Conservation (phyloP, 2,888 invertebrate genomes). For the Nysson spinosus region DNA sequence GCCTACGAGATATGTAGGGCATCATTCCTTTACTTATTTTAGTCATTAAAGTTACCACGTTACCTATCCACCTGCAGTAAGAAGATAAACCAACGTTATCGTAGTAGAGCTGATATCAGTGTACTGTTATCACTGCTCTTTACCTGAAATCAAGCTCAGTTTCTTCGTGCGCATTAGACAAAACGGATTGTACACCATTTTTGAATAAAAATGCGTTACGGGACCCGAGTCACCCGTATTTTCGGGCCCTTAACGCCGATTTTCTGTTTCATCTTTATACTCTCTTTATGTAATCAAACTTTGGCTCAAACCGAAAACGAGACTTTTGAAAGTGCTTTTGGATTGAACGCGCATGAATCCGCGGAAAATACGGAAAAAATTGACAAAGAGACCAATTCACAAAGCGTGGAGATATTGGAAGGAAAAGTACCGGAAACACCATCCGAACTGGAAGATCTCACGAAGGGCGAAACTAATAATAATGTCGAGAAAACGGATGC, state of each 20-base stretch:
- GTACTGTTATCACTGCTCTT: conserved; percentile 59
- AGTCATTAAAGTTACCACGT: conserved; percentile 41
- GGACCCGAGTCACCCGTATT: conserved; percentile 23
- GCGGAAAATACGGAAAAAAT: conserved; percentile 17
- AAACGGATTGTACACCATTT: conserved; percentile 43
- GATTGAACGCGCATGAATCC: conserved; percentile 39
- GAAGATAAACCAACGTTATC: conserved; percentile 69
- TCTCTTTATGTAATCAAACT: conserved; percentile 1
- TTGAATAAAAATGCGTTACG: conserved; percentile 47
- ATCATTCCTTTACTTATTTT: conserved; percentile 34
- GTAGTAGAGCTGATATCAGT: conserved; percentile 65
- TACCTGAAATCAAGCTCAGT: conserved; percentile 52
- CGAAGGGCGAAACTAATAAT: conserved; percentile 3
- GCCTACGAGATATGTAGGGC: conserved; percentile 55
- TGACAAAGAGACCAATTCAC: background rate
- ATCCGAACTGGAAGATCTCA: conserved; percentile 59
- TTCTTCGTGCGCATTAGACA: conserved; percentile 46
- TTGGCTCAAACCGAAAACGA: conserved; percentile 35
- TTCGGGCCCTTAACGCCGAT: conserved; percentile 17
- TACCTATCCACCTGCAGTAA: conserved; percentile 54
- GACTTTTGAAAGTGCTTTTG: conserved; percentile 64
- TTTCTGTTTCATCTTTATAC: conserved; percentile 4
- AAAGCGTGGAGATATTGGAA: background rate
- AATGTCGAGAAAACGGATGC: conserved; percentile 3
- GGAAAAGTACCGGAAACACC: background rate